A percentile compares a stretch with the other conserved stretches of the same genome.
Evolutionary conservation across 2,888 invertebrate genomes (phyloP).

Genomic region (Gymnoscelis rufifasciata): DNA sequence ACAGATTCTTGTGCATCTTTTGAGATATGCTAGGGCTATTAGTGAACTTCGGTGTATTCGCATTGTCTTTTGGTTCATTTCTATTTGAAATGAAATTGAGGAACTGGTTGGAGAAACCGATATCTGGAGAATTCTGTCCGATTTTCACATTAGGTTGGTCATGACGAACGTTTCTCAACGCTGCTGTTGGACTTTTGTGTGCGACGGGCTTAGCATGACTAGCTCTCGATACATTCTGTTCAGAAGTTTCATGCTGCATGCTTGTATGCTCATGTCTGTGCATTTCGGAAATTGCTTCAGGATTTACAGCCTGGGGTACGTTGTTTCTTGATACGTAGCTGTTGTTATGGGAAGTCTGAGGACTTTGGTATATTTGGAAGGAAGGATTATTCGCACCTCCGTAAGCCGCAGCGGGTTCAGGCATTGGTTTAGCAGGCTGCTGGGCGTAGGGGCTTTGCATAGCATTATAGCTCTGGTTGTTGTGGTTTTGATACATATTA

Average conservation of each 20-base stretch:
- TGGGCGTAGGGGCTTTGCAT: conserved; percentile 57
- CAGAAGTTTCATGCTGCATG: conserved; percentile 41
- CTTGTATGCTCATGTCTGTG: too few relatives aligned
- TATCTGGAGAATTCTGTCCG: conserved; percentile 63
- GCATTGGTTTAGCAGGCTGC: conserved; percentile 52
- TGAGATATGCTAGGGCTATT: conserved; percentile 74
- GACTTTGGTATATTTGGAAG: conserved; percentile 71
- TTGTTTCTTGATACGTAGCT: conserved; percentile 41
- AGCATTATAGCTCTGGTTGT: conserved; percentile 52
- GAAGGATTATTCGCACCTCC: conserved; percentile 46
- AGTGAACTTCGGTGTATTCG: conserved; percentile 74
- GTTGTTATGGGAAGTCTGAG: conserved; percentile 52
- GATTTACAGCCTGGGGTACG: conserved; percentile 35
- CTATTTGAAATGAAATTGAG: conserved; percentile 71
- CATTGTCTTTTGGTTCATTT: conserved; percentile 76
- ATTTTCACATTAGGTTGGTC: conserved; percentile 65
- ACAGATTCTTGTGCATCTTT: conserved; percentile 75
- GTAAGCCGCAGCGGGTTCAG: conserved; percentile 47
- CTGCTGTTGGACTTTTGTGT: conserved; percentile 63
- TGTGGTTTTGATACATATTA: conserved; percentile 52
- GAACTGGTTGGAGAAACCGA: conserved; percentile 73
- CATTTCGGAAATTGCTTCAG: conserved; percentile 43
- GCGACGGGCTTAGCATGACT: conserved; percentile 45
- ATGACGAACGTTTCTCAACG: conserved; percentile 65
- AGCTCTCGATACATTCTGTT: conserved; percentile 44